Percentiles rank a stretch among this genome's conserved stretches.
phyloP scores from a whole-genome alignment of 2,797 vertebrate genomes.

The Epinephelus awoara region DNA sequence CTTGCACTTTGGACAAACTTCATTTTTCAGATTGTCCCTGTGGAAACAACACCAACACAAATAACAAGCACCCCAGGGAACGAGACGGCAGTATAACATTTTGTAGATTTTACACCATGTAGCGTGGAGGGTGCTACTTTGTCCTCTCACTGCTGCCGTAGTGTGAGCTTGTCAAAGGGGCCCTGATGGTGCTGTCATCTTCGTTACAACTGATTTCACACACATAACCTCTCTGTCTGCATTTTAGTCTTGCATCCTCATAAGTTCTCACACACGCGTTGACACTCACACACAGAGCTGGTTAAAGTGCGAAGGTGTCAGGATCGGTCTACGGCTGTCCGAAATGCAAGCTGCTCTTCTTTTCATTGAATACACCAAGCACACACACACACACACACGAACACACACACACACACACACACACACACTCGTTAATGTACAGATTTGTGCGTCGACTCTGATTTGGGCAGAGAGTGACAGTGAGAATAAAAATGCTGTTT shows the following conservation, averaged over 20 bases:
- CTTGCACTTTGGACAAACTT: constrained; percentile 29
- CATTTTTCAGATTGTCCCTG: constrained; percentile 29
- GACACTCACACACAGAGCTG: constrained; percentile 2
- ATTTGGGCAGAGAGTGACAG: neutral
- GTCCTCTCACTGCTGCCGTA: constrained; percentile 58
- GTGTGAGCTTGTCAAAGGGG: constrained; percentile 58
- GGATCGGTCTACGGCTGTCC: constrained; percentile 4
- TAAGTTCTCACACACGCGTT: neutral
- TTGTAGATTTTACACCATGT: constrained; percentile 42
- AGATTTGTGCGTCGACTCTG: neutral
- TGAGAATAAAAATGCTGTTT: neutral
- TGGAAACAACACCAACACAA: constrained; percentile 38
- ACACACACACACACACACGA: too few relatives aligned
- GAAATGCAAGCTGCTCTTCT: constrained; percentile 4
- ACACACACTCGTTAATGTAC: neutral
- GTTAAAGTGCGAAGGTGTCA: neutral
- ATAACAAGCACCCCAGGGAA: constrained; percentile 25
- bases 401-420: neutral
- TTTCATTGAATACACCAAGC: neutral
- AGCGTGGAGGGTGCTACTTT: constrained; percentile 56
- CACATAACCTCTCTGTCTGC: neutral
- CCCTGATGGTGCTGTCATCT: constrained; percentile 14
- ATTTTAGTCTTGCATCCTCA: neutral
- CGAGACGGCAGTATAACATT: constrained; percentile 29
- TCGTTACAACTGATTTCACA: constrained; percentile 35